Evolutionary conservation across 2,797 vertebrate species (phyloP).

Genomic region (Sebastes steindachneri): DNA sequence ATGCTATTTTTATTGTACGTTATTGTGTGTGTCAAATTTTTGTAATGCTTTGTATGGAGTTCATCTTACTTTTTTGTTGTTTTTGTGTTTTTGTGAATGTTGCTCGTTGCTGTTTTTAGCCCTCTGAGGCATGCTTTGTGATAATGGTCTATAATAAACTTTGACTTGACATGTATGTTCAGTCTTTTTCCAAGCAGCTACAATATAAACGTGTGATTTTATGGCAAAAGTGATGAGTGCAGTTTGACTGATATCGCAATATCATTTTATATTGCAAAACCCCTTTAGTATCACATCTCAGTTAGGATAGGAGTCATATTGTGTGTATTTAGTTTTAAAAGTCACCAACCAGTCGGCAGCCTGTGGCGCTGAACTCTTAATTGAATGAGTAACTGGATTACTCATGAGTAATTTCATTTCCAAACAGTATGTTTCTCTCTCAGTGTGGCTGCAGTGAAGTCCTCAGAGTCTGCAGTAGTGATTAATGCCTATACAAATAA

Average conservation of each 20-base stretch:
- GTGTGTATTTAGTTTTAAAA: neutral
- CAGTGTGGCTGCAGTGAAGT: constrained; percentile 2
- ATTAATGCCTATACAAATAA: constrained; percentile 35
- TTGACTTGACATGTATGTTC: neutral
- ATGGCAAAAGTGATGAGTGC: neutral
- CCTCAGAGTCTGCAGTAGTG: constrained; percentile 21
- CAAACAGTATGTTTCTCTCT: neutral
- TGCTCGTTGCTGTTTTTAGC: too few species aligned
- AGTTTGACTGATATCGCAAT: neutral
- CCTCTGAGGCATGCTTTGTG: too few species aligned
- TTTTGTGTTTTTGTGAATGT: too few species aligned
- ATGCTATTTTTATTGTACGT: too few species aligned
- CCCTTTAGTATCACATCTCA: neutral
- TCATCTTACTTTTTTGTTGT: too few species aligned
- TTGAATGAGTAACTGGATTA: constrained; percentile 10
- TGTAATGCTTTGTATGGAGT: too few species aligned
- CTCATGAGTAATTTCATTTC: constrained; percentile 15
- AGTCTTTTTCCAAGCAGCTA: neutral
- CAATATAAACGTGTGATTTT: neutral
- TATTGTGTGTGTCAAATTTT: too few species aligned
- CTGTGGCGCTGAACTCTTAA: neutral
- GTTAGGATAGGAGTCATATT: neutral
- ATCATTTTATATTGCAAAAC: neutral
- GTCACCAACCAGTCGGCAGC: neutral
- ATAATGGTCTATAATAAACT: too few species aligned